Conservation (phyloP, 2,113 vertebrate genomes). For the Gadus chalcogrammus region DNA sequence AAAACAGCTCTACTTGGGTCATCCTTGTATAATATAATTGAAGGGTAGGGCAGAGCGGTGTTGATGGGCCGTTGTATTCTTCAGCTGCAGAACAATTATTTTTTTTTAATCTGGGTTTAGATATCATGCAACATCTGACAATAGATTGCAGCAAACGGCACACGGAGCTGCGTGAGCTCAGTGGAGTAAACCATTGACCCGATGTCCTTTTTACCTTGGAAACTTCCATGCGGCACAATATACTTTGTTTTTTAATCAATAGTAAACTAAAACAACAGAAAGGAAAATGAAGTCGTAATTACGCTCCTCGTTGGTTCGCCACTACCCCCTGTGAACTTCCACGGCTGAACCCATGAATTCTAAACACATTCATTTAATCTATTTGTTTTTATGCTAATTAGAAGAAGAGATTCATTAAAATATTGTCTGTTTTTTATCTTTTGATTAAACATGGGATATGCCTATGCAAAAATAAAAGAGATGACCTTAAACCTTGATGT, state of each 20-base stretch:
- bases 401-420: neutral
- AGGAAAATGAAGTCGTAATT: neutral
- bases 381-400: neutral
- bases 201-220: neutral
- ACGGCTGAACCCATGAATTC: no score
- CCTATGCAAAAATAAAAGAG: neutral
- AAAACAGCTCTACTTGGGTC: neutral
- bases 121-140: constrained; percentile 14
- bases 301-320: neutral
- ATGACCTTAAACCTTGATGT: neutral
- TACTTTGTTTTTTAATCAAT: neutral
- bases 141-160: constrained; percentile 3
- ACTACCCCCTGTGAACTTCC: no score
- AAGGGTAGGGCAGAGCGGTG: neutral
- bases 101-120: neutral
- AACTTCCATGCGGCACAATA: neutral
- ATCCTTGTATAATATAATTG: neutral
- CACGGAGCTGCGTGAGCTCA: constrained; percentile 3
- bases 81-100: neutral
- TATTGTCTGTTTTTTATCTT: constrained; percentile 1
- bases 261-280: neutral
- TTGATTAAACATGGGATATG: neutral
- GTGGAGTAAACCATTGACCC: constrained; percentile 8
- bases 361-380: neutral
- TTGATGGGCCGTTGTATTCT: neutral